phyloP scores from a whole-genome alignment of 53 echinoderm and acorn worm genomes.

The Holothuria leucospilota region DNA sequence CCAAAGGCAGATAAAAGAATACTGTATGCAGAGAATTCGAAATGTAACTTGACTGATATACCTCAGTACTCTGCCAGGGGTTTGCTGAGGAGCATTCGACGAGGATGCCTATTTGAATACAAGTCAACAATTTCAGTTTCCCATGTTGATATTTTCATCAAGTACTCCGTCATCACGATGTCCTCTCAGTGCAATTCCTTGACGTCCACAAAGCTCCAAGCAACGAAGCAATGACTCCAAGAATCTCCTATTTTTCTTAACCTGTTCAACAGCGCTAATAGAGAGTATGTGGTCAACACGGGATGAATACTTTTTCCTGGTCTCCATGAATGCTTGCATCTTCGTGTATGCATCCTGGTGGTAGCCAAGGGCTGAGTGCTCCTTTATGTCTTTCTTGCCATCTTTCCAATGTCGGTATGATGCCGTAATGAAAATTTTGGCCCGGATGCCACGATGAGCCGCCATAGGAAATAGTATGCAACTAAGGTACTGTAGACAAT shows the following conservation, averaged over 20 bases:
- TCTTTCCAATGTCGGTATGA: conserved; percentile 54
- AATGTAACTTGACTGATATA: too few species aligned
- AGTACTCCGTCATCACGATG: conserved; percentile 41
- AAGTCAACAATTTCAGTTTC: too few species aligned
- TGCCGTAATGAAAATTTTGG: background rate
- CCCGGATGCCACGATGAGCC: conserved; percentile 28
- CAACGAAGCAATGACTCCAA: conserved; percentile 21
- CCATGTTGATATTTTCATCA: conserved; percentile 15
- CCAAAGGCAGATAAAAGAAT: too few species aligned
- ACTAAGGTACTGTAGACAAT: conserved; percentile 5
- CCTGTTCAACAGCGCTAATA: background rate
- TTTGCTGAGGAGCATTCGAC: too few species aligned
- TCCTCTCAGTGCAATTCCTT: conserved; percentile 50
- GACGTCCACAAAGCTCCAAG: conserved; percentile 41
- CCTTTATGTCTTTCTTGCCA: conserved; percentile 7
- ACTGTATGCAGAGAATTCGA: too few species aligned
- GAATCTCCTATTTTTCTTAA: conserved; percentile 14
- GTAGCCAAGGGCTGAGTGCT: conserved; percentile 12
- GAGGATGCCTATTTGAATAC: too few species aligned
- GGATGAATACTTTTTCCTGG: conserved; percentile 4
- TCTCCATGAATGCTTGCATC: conserved; percentile 35
- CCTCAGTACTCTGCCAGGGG: too few species aligned
- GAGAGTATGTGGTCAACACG: conserved; percentile 19
- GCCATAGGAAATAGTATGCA: conserved; percentile 41
- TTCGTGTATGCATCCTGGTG: conserved; percentile 25